Percentiles rank a stretch among this genome's conserved stretches.
Conservation (phyloP, 1,140 invertebrate species). For the Solenopsis invicta region DNA sequence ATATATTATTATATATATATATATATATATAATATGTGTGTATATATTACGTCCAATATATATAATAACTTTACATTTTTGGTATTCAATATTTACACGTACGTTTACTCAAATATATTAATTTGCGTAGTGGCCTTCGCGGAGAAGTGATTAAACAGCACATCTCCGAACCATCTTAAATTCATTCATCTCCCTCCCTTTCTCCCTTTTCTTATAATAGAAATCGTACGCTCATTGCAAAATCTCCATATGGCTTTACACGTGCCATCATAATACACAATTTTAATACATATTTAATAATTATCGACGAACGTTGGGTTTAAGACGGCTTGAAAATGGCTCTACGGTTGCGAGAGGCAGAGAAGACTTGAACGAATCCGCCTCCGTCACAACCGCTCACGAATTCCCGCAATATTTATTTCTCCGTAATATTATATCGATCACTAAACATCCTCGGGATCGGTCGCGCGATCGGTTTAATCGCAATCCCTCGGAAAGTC, state of each 20-base stretch:
- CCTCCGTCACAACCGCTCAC: neutral
- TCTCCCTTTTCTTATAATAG: neutral
- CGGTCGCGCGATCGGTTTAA: neutral
- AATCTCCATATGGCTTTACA: neutral
- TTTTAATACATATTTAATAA: conserved; percentile 13
- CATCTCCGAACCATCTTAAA: conserved; percentile 24
- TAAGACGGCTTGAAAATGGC: conserved; percentile 30
- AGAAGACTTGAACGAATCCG: neutral
- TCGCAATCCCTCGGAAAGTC: neutral
- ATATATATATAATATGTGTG: conserved; percentile 15
- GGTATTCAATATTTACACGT: conserved; percentile 60
- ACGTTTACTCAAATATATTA: conserved; percentile 44
- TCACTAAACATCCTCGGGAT: neutral
- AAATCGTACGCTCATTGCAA: conserved; percentile 17
- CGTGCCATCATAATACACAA: neutral
- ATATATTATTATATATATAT: conserved; percentile 24
- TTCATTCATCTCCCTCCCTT: neutral
- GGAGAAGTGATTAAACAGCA: conserved; percentile 9
- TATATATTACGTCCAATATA: conserved; percentile 46
- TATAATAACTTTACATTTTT: conserved; percentile 61
- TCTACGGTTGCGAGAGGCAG: neutral
- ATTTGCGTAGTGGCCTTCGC: conserved; percentile 29
- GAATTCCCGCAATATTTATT: neutral
- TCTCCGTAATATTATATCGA: neutral
- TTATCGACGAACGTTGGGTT: neutral